phyloP scores from a whole-genome alignment of 2,113 vertebrate species.

The Phylloscopus trochilus region DNA sequence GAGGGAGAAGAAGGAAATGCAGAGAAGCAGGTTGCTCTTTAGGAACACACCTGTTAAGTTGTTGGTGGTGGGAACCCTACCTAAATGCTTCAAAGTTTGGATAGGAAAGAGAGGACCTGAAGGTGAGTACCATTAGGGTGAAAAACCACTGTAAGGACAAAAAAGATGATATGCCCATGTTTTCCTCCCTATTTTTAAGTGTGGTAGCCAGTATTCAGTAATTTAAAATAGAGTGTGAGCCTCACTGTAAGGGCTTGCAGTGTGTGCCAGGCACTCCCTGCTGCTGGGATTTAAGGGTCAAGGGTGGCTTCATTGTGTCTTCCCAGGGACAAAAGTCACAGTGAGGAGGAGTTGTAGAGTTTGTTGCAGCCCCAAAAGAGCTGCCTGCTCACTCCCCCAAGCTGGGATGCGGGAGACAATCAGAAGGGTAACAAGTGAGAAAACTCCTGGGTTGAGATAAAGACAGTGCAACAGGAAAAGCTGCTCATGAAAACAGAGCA shows the following conservation, averaged over 20 bases:
- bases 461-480: background rate
- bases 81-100: background rate
- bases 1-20: background rate
- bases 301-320: background rate
- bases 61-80: background rate
- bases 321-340: background rate
- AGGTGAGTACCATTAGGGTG: background rate
- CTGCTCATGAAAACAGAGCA: background rate
- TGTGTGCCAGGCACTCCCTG: background rate
- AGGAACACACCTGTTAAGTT: fast-evolving
- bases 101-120: background rate
- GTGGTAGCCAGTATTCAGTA: background rate
- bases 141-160: background rate
- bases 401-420: background rate
- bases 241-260: background rate
- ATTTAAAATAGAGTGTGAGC: background rate
- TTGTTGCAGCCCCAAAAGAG: background rate
- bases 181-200: background rate
- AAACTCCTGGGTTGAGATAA: background rate
- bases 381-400: fast-evolving
- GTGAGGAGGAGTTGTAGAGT: background rate
- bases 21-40: background rate
- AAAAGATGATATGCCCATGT: fast-evolving
- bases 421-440: too few relatives aligned
- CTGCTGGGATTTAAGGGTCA: fast-evolving